These are phyloP conservation scores for Meandrusa payeni DNA, from an alignment of 2,888 invertebrate genomes.

Conservation along the genomic window DNA sequence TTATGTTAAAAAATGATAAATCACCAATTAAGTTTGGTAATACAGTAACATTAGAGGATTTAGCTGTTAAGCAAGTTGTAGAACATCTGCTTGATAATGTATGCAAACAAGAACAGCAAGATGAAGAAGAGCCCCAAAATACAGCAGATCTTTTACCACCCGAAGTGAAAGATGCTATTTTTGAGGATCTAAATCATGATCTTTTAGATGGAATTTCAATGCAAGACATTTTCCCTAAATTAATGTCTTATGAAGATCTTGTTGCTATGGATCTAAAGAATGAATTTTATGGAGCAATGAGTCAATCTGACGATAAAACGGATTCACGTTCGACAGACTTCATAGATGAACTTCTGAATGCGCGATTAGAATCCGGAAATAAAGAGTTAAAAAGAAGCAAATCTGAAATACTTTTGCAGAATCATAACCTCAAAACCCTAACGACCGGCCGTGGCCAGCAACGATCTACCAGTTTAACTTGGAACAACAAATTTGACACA, in stretches of 20 bases:
- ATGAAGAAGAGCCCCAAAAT: slow-evolving; percentile 89
- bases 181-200: slow-evolving; percentile 91
- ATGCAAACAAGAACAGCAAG: slow-evolving; percentile 84
- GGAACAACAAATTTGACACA: slow-evolving; percentile 86
- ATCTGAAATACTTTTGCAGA: slow-evolving; percentile 82
- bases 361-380: slow-evolving; percentile 68
- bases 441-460: slow-evolving; percentile 81
- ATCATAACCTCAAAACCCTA: slow-evolving; percentile 70
- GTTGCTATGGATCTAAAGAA: slow-evolving; percentile 83
- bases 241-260: slow-evolving; percentile 85
- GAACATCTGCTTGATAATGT: slow-evolving; percentile 81
- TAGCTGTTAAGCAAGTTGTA: slow-evolving; percentile 81
- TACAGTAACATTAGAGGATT: slow-evolving; percentile 71
- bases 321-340: slow-evolving; percentile 78
- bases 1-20: slow-evolving; percentile 70
- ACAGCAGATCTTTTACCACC: slow-evolving; percentile 91
- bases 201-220: slow-evolving; percentile 91
- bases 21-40: slow-evolving; percentile 72
- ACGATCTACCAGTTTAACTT: slow-evolving; percentile 84
- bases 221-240: slow-evolving; percentile 90
- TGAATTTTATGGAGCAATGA: slow-evolving; percentile 77
- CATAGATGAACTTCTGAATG: slow-evolving; percentile 79
- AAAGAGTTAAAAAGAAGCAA: slow-evolving; percentile 84
- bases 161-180: slow-evolving; percentile 92
- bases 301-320: slow-evolving; percentile 67